These are phyloP conservation scores for Dermolepida albohirtum DNA, from an alignment of 2,888 invertebrate genomes.

Conservation along the genomic window DNA sequence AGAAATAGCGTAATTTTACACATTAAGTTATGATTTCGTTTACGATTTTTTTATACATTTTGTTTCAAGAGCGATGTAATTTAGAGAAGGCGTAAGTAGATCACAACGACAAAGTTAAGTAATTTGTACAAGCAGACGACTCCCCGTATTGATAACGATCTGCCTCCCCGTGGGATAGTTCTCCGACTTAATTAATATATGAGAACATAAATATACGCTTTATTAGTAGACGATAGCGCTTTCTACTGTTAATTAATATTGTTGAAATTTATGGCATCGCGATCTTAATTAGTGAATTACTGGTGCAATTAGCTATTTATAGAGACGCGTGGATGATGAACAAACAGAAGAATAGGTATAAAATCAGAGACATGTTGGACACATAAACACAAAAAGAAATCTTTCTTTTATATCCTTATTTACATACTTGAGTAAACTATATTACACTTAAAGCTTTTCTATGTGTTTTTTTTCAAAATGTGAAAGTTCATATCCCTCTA, in stretches of 20 bases:
- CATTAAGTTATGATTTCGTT: no score
- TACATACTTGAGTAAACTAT: no score
- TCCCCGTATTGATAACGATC: conserved; percentile 23
- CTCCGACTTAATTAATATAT: conserved; percentile 30
- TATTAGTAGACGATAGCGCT: conserved; percentile 36
- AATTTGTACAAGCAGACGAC: conserved; percentile 26
- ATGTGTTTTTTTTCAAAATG: no score
- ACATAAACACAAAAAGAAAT: not conserved
- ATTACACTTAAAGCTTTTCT: no score
- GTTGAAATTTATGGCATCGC: conserved; percentile 38
- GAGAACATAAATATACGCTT: conserved; percentile 36
- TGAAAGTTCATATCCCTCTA: no score
- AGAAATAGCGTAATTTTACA: no score
- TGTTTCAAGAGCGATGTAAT: no score
- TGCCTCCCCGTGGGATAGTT: conserved; percentile 24
- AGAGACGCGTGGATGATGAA: not conserved
- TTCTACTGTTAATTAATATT: conserved; percentile 39
- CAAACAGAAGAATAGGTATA: not conserved
- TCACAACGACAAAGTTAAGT: not conserved
- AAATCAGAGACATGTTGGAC: not conserved
- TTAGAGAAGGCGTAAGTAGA: no score
- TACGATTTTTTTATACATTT: no score
- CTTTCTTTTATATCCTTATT: no score
- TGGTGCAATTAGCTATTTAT: conserved; percentile 42
- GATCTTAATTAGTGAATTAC: conserved; percentile 44